Conservation (phyloP, 2,113 vertebrate species). For the Ceuthmochares aereus region DNA sequence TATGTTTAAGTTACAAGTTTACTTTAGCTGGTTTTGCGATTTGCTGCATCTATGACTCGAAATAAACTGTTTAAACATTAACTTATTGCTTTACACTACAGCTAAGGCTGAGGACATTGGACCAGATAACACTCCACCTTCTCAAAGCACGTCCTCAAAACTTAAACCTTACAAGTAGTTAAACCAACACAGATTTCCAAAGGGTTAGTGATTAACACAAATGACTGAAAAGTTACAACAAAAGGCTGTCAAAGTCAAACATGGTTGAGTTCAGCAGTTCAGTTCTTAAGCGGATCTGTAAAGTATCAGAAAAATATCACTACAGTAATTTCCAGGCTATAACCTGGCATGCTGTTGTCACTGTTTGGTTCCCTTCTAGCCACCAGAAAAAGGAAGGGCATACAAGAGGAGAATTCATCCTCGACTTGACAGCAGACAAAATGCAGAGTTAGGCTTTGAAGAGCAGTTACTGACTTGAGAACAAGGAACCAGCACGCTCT, state of each 20-base stretch:
- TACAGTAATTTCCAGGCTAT: not conserved
- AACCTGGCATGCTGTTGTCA: not conserved
- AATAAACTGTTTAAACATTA: constrained; percentile 54
- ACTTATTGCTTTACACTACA: constrained; percentile 9
- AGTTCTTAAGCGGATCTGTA: not conserved
- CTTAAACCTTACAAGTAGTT: constrained; percentile 13
- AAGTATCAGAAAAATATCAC: not conserved
- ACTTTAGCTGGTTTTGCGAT: not conserved
- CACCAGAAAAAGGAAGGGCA: not conserved
- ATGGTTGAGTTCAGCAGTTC: not conserved
- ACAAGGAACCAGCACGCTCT: not conserved
- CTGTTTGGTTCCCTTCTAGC: not conserved
- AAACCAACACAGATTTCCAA: constrained; percentile 27
- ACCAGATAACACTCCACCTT: constrained; percentile 41
- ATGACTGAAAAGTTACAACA: not conserved
- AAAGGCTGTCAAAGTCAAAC: not conserved
- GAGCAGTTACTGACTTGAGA: not conserved
- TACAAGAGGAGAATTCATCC: not conserved
- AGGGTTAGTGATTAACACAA: constrained; percentile 48
- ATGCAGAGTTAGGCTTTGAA: not conserved
- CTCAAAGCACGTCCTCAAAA: not conserved
- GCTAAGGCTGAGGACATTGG: constrained; percentile 51
- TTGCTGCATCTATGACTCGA: not conserved
- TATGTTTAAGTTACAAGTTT: constrained; percentile 22
- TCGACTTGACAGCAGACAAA: not conserved